Base-by-base conservation (phyloP, 2,888 invertebrate genomes). In the Drosophila neonasuta region DNA sequence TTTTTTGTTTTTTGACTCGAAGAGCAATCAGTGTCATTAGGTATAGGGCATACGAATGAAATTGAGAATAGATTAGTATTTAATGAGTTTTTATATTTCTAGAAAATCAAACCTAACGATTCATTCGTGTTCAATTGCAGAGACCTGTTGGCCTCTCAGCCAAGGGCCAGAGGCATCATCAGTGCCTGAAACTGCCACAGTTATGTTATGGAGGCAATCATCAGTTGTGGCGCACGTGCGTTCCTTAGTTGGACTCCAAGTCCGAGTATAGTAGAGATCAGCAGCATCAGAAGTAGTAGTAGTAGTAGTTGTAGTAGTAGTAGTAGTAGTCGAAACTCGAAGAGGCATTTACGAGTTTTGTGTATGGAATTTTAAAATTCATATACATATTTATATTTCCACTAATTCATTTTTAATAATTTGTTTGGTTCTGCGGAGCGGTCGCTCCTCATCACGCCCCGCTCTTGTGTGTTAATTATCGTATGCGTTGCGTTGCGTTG, bases 361-460 rank as follows among this genome's bases (percentile, higher is more conserved):
- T 61, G 59, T 58, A 61, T 83, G 80, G 69, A 75, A 81, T 75
- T 88, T 86, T 64, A 65, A 87, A 87, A 78, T 71, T 77, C 77
- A 61, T 72, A 77, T 86, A 87, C 80, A 86, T 83, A 88, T 83
- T 82, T 77, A 77, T 77, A 78, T 77, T 84, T 82, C 79, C 78
- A 87, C 89, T 88, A 89, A 89, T 88, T 85, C 86, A 76, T 89
- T 88, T 88, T 89, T 88, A 88, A 89, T 89, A 87, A 88, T 88
- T 87, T 86, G 83, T 86, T 88, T 80, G 75, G 79, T 74, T 80
- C 79, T 65, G 69, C 57, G 50, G 71, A 68, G 75, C 71, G 81
- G 63, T 84, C 71, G 85, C 66, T 84, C 79, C 77, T 67, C 87
- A 87, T 72, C 86, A 80, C 87, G 86, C 88, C 80, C 83, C 77